Base-by-base conservation (phyloP, 2,797 vertebrate genomes). In the Gallinago solitaria region DNA sequence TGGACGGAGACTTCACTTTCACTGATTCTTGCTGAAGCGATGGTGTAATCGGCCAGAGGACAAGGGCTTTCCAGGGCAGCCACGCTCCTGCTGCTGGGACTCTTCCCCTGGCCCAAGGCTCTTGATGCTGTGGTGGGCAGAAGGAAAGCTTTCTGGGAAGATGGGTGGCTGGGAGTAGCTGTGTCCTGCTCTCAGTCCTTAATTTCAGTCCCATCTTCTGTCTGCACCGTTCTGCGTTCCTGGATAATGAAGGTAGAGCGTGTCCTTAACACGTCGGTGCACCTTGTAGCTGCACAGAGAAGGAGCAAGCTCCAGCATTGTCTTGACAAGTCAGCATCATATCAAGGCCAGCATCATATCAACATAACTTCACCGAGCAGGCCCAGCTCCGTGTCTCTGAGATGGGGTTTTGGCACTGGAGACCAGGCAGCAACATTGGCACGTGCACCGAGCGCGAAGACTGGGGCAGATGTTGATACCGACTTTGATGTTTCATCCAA, bases 401-500 rank as follows among this genome's bases (percentile, higher is more conserved):
- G 2, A 48, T 61, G n/a, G 12, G 48, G 51, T 12, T 73, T 95
- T 96, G 96, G 95, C 88, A 63, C 67, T 48, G 32, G 70, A 78
- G 74, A 67, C 81, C 63, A 67, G 78, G 63, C 71, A 76, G 83
- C 89, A 51, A 16, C 47, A 11, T 11, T 95, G 96, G 94, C 94
- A 84, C 13, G 16, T 74, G 80, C 47, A 56, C 35, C 1, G 0
- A 81, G 77, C 1, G 0, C 74, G n/a, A 14, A 76, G 71, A 57
- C 76, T 78, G 69, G 69, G 90, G 81, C 93, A 93, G 93, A 82
- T 95, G 95, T 89, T 93, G 95, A 59, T 90, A 18, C 51, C 24
- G 51, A 19, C 95, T 97, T 97, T 97, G 96, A 97, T 95, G 94
- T 96, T 89, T 90, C 78, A 93, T 95, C 96, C 95, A 96, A 32